Base-by-base conservation (phyloP, 1,140 invertebrate species). In the Drosophila suzukii region DNA sequence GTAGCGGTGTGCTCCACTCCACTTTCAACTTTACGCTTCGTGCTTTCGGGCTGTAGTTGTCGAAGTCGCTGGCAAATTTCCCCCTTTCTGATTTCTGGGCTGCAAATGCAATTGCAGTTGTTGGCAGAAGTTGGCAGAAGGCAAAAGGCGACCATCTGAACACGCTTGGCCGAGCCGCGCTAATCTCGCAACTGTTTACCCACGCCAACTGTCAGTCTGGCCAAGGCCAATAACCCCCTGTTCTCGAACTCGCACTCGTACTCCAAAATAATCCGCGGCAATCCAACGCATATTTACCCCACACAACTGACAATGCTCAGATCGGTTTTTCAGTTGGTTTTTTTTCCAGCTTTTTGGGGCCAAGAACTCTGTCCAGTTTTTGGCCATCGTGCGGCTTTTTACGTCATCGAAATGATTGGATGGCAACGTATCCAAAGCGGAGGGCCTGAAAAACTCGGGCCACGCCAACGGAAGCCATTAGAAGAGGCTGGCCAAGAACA, bases 401-500 rank as follows among this genome's bases (percentile, higher is more conserved):
- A 81, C 81, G 81, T 84, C 81, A 84, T 85, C 66, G 41, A 77
- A 84, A 75, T 68, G 77, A 81, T 84, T 84, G 65, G 62, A 20
- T 46, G 36, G 15, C 32, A 38, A 20, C 43, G 39, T 59, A 62
- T 34, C 60, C 60, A 44, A 54, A 44, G 54, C 34, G 13, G 39
- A 27, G 34, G 55, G 17, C 30, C 32, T 20, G 54, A 51, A 61
- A 47, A 38, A 55, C 72, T 67, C 41, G 49, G 67, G 83, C 78
- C 68, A 78, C 78, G 63, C 75, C 82, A 85, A 85, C 82, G 83
- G 82, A 85, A 85, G 81, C 82, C 81, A 85, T 86, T 85, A 81
- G 81, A 81, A 81, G 81, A 81, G 59, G 60, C 73, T 20, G 44
- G 63, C 50, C 73, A 36, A 75, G 67, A 75, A 62, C 71, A 41